Conservation (phyloP, 2,113 vertebrate species). For the Progne subis region DNA sequence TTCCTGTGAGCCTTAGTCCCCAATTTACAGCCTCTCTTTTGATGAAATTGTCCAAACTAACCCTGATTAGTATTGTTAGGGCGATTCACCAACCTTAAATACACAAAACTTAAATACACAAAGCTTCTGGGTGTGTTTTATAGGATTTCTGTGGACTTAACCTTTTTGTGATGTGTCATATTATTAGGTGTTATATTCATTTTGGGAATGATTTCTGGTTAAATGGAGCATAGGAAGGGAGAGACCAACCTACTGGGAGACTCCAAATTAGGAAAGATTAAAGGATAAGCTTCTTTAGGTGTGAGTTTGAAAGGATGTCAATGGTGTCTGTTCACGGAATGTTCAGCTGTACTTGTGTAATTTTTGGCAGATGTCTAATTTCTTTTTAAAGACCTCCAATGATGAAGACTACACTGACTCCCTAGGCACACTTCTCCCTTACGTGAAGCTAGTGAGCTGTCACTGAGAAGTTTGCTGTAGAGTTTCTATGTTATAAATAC, state of each 20-base stretch:
- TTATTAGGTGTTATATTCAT: neutral
- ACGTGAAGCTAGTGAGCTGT: neutral
- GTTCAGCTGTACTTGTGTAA: neutral
- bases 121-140: neutral
- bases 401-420: neutral
- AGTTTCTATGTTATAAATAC: neutral
- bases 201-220: neutral
- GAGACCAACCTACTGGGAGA: neutral
- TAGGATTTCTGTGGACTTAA: neutral
- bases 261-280: neutral
- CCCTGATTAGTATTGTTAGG: neutral
- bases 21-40: neutral
- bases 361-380: conserved; percentile 1
- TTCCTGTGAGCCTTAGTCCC: neutral
- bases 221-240: neutral
- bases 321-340: neutral
- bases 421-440: neutral
- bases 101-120: neutral
- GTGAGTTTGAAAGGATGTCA: neutral
- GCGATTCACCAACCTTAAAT: neutral
- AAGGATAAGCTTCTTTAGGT: neutral
- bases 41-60: neutral
- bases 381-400: neutral
- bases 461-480: neutral
- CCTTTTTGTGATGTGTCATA: neutral